phyloP scores from a whole-genome alignment of 2,797 vertebrate genomes.

The Euphonia xanthogaster region DNA sequence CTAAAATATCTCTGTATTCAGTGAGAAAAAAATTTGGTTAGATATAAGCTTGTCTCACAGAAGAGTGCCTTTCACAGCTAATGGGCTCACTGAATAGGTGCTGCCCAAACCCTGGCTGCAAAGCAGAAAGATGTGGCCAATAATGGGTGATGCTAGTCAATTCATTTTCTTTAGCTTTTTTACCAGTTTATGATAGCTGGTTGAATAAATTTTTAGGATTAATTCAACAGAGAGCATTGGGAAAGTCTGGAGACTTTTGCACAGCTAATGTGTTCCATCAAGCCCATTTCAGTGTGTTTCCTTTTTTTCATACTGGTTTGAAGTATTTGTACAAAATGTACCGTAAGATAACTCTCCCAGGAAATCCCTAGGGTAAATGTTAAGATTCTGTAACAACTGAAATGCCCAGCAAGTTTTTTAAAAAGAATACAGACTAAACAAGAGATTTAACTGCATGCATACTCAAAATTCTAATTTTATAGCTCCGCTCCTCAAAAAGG shows the following conservation, averaged over 20 bases:
- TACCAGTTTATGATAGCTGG: background rate
- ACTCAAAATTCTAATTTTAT: background rate
- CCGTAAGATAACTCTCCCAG: background rate
- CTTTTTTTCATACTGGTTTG: background rate
- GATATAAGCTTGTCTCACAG: background rate
- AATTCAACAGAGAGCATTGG: background rate
- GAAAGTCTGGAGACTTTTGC: background rate
- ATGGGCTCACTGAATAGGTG: background rate
- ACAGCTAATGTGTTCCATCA: background rate
- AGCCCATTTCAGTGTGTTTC: background rate
- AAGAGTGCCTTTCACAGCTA: background rate
- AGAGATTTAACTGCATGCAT: background rate
- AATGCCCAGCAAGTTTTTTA: background rate
- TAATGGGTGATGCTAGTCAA: background rate
- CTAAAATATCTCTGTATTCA: background rate
- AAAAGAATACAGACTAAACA: background rate
- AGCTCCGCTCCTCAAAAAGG: background rate
- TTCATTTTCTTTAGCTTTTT: constrained; percentile 26
- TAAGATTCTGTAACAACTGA: background rate
- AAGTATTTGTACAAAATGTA: background rate
- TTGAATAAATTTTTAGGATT: background rate
- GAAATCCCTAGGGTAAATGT: background rate
- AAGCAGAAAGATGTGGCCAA: background rate
- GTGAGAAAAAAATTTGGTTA: background rate
- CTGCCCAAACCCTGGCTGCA: background rate